Percentiles rank a stretch among this genome's conserved stretches.
These are phyloP conservation scores for Catharus bicknelli DNA, from an alignment of 2,113 vertebrate genomes.

Conservation along the genomic window DNA sequence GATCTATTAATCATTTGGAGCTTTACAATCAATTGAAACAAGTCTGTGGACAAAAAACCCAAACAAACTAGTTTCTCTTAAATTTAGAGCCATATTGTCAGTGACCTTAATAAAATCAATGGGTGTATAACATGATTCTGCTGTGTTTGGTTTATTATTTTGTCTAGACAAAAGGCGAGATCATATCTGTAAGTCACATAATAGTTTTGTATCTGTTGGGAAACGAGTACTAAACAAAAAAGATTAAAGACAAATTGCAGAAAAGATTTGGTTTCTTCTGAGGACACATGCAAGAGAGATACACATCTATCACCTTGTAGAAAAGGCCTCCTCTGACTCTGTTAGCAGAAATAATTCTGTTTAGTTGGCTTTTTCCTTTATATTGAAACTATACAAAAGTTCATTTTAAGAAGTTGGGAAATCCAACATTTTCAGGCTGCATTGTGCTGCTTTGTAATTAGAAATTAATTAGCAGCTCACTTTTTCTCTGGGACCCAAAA, in stretches of 20 bases:
- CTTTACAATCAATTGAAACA: background rate
- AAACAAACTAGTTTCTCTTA: background rate
- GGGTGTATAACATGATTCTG: conserved; percentile 32
- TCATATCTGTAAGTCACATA: conserved; percentile 38
- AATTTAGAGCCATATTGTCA: conserved; percentile 33
- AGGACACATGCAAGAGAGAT: background rate
- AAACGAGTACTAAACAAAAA: background rate
- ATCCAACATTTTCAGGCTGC: background rate
- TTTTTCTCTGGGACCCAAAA: background rate
- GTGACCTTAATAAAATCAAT: conserved; percentile 43
- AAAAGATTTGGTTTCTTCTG: conserved; percentile 1
- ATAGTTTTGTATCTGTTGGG: background rate
- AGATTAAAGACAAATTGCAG: background rate
- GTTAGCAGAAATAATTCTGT: background rate
- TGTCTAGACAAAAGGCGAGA: conserved; percentile 48
- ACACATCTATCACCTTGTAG: background rate
- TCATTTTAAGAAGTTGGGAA: background rate
- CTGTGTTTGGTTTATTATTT: conserved; percentile 39
- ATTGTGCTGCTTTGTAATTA: background rate
- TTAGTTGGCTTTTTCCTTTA: background rate
- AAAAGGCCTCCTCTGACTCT: background rate
- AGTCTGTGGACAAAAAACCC: background rate
- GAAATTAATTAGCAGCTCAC: background rate
- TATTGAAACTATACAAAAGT: background rate
- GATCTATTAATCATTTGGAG: conserved; percentile 3